Conservation (phyloP, 2,113 vertebrate species). For the Propithecus coquereli region DNA sequence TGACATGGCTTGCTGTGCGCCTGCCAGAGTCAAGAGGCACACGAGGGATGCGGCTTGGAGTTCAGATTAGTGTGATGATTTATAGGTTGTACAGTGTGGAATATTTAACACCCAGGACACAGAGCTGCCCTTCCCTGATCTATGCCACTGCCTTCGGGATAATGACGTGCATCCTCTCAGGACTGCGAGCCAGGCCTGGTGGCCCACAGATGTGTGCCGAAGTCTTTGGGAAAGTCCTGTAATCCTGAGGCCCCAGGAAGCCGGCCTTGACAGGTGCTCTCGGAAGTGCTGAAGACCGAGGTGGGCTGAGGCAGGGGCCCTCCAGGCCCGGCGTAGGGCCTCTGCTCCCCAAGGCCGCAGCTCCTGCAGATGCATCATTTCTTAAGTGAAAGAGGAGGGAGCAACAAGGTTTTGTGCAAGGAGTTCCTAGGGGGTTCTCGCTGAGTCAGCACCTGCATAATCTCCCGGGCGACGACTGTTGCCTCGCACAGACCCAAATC, state of each 20-base stretch:
- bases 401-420: not conserved
- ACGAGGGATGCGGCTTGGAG: not conserved
- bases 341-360: not conserved
- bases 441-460: not conserved
- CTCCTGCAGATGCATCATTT: not conserved
- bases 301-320: not conserved
- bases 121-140: not conserved
- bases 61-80: not conserved
- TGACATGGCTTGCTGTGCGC: not conserved
- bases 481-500: not conserved
- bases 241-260: not conserved
- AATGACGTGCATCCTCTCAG: not conserved
- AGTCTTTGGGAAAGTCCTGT: not conserved
- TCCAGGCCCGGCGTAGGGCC: not conserved
- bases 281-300: fast-evolving
- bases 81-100: not conserved
- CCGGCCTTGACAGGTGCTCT: too few species aligned
- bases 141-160: not conserved
- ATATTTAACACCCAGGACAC: not conserved
- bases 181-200: not conserved
- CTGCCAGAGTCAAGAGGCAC: not conserved
- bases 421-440: not conserved
- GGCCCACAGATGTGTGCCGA: not conserved
- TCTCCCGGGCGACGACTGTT: not conserved
- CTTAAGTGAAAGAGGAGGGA: not conserved